A percentile compares a stretch with the other conserved stretches of the same genome.
phyloP scores from a whole-genome alignment of 2,797 vertebrate species.

The Enteromius fasciolatus region DNA sequence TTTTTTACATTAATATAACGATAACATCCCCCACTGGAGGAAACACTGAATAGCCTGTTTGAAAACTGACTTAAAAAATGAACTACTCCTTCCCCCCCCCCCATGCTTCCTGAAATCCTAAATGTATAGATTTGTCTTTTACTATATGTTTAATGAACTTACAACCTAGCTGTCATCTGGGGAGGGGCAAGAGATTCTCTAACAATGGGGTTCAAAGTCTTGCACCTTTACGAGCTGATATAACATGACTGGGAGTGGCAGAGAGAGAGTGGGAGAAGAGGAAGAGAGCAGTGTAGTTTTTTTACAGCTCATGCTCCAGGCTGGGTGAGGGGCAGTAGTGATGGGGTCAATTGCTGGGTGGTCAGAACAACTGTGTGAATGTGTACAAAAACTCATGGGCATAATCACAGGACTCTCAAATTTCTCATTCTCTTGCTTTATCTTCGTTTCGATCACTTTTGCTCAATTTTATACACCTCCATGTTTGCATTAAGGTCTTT shows the following conservation, averaged over 20 bases:
- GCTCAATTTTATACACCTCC: constrained; percentile 48
- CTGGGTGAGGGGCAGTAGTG: constrained; percentile 73
- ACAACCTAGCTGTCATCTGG: constrained; percentile 62
- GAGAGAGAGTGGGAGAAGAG: constrained; percentile 54
- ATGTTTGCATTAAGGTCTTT: constrained; percentile 69
- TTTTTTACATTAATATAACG: not conserved
- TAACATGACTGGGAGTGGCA: constrained; percentile 78
- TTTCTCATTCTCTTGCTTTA: constrained; percentile 27
- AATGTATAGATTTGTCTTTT: constrained; percentile 1
- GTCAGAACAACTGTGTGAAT: constrained; percentile 66
- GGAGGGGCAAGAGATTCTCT: constrained; percentile 40
- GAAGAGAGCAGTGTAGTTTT: constrained; percentile 76
- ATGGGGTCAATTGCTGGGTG: constrained; percentile 75
- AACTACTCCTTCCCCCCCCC: not conserved
- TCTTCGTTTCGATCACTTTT: constrained; percentile 58
- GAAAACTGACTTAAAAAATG: not conserved
- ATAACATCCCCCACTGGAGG: not conserved
- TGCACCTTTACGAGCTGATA: constrained; percentile 81
- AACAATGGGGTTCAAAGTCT: constrained; percentile 78
- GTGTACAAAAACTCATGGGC: constrained; percentile 62
- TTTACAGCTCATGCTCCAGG: constrained; percentile 73
- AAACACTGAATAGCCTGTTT: not conserved
- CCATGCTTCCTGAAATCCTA: not conserved
- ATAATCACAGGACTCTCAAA: constrained; percentile 65
- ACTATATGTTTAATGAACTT: not conserved